Percentiles rank a stretch among this genome's conserved stretches.
These are phyloP conservation scores for Marisa cornuarietis DNA, from an alignment of 1,140 invertebrate species.

Conservation along the genomic window DNA sequence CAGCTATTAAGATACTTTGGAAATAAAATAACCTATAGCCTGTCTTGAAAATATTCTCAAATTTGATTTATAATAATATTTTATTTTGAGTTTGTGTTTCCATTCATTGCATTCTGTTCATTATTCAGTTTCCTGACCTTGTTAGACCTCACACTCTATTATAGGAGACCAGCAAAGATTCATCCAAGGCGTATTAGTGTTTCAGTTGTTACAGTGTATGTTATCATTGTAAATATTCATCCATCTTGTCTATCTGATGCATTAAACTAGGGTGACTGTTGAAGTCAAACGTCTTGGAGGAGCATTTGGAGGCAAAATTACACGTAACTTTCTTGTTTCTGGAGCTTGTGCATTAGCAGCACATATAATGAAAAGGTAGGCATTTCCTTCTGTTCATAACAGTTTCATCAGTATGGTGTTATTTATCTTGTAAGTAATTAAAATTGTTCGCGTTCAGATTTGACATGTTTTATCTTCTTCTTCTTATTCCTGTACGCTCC, in stretches of 20 bases:
- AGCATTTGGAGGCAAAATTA: constrained; percentile 60
- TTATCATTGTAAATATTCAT: not conserved
- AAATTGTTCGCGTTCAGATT: too few relatives aligned
- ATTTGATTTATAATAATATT: too few relatives aligned
- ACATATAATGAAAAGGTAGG: constrained; percentile 35
- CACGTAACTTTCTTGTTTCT: constrained; percentile 32
- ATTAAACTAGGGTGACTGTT: constrained; percentile 38
- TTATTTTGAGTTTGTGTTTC: too few relatives aligned
- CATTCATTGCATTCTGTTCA: too few relatives aligned
- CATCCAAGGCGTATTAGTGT: not conserved
- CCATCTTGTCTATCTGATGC: not conserved
- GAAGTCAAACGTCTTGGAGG: constrained; percentile 55
- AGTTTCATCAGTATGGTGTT: too few relatives aligned
- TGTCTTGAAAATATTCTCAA: too few relatives aligned
- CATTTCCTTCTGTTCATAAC: not conserved
- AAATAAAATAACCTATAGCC: too few relatives aligned
- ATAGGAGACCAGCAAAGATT: not conserved
- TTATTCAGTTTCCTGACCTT: too few relatives aligned
- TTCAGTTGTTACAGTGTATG: not conserved
- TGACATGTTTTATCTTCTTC: too few relatives aligned
- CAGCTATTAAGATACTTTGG: too few relatives aligned
- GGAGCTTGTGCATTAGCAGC: constrained; percentile 59
- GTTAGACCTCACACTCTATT: not conserved
- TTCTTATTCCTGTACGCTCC: too few relatives aligned
- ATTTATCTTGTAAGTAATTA: too few relatives aligned